Evolutionary conservation across 2,888 invertebrate species (phyloP).

Genomic region (Drosophila tripunctata): DNA sequence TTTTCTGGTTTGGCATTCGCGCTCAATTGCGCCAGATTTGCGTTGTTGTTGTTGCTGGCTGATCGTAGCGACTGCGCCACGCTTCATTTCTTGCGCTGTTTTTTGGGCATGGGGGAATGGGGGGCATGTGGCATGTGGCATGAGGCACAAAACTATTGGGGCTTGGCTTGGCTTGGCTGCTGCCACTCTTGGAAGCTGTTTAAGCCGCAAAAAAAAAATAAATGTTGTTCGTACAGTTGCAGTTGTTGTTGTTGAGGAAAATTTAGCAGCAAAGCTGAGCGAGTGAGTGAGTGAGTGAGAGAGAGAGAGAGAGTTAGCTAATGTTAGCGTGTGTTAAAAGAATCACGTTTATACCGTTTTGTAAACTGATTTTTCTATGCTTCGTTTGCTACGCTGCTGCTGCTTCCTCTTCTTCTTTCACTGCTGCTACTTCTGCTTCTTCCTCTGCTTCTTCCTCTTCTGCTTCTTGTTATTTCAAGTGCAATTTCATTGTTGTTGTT

Average conservation of each 20-base stretch:
- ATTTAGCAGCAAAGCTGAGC: conserved; percentile 16
- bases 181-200: conserved; percentile 27
- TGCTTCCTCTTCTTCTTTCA: not conserved
- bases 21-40: conserved; percentile 80
- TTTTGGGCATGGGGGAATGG: no score
- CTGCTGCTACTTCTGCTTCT: conserved; percentile 2
- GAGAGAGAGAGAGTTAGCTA: not conserved
- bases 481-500: conserved; percentile 60
- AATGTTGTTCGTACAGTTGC: conserved; percentile 65
- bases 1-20: conserved; percentile 79
- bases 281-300: not conserved
- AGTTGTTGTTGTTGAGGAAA: conserved; percentile 35
- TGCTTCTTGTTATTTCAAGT: conserved; percentile 62
- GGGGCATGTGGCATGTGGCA: not conserved
- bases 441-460: conserved; percentile 17
- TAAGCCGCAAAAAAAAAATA: conserved; percentile 14
- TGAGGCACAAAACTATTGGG: conserved; percentile 27
- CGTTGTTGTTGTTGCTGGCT: conserved; percentile 43
- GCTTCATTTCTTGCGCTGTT: conserved; percentile 69
- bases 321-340: conserved; percentile 63
- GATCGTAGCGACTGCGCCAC: conserved; percentile 60
- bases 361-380: conserved; percentile 73
- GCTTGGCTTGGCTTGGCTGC: conserved; percentile 60
- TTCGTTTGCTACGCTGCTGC: conserved; percentile 22
- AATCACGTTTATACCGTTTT: conserved; percentile 80